phyloP scores from a whole-genome alignment of 1,140 invertebrate species.

The Delia radicum region DNA sequence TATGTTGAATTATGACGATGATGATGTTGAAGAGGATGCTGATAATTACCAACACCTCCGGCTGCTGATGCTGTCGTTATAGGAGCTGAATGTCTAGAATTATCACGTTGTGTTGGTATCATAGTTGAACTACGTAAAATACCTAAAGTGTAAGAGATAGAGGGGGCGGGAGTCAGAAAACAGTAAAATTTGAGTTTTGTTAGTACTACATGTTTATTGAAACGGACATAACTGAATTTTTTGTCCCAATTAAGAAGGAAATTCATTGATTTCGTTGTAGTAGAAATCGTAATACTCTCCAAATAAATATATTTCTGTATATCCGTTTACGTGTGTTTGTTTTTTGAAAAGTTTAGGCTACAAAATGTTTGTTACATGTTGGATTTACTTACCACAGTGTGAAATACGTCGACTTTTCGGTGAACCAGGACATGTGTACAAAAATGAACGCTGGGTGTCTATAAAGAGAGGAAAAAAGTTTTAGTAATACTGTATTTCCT shows the following conservation, averaged over 20 bases:
- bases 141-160: background rate
- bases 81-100: conserved; percentile 24
- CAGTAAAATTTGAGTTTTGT: background rate
- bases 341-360: too few species aligned
- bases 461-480: conserved; percentile 24
- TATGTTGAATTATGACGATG: conserved; percentile 6
- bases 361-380: too few species aligned
- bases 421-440: conserved; percentile 51
- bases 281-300: background rate
- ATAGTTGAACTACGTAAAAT: conserved; percentile 27
- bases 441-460: conserved; percentile 56
- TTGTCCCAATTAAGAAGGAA: conserved; percentile 2
- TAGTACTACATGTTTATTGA: background rate
- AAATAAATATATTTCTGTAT: too few species aligned
- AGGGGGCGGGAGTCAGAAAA: background rate
- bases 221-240: background rate
- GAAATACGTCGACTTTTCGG: conserved; percentile 51
- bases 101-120: conserved; percentile 24
- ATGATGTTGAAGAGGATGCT: background rate
- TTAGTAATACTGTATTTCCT: conserved; percentile 5
- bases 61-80: conserved; percentile 7
- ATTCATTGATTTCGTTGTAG: background rate
- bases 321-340: background rate
- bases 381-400: conserved; percentile 43
- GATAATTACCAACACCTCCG: background rate